Conservation (phyloP, 2,888 invertebrate genomes). For the Ophonus ardosiacus region DNA sequence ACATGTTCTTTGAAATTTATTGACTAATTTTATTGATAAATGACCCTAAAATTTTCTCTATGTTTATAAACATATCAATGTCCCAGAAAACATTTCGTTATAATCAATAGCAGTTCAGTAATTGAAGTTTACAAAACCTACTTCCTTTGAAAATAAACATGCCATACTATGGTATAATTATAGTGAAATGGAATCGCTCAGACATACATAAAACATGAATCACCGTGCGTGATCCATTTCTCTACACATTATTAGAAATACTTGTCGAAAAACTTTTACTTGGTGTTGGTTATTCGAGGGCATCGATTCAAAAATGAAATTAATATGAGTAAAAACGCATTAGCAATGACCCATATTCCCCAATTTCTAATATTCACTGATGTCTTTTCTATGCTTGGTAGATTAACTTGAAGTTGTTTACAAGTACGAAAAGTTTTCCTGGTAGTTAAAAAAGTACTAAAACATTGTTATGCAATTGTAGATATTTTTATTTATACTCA, state of each 20-base stretch:
- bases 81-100: background rate
- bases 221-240: background rate
- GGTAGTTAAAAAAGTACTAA: background rate
- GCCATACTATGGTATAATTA: background rate
- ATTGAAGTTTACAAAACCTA: slow-evolving; percentile 27
- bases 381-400: background rate
- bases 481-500: background rate
- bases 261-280: slow-evolving; percentile 18
- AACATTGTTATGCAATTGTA: background rate
- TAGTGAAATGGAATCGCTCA: background rate
- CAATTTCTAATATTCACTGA: background rate
- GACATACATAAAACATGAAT: background rate
- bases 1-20: too few species aligned
- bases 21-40: too few species aligned
- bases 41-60: background rate
- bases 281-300: background rate
- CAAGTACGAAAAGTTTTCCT: background rate
- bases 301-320: slow-evolving; percentile 19
- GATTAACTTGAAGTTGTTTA: background rate
- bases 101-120: slow-evolving; percentile 17
- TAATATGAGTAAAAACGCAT: slow-evolving; percentile 8
- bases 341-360: slow-evolving; percentile 15
- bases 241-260: background rate
- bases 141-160: slow-evolving; percentile 3
- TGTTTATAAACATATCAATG: background rate